Base-by-base conservation (phyloP, 1,140 invertebrate species). In the Psix sp. region DNA sequence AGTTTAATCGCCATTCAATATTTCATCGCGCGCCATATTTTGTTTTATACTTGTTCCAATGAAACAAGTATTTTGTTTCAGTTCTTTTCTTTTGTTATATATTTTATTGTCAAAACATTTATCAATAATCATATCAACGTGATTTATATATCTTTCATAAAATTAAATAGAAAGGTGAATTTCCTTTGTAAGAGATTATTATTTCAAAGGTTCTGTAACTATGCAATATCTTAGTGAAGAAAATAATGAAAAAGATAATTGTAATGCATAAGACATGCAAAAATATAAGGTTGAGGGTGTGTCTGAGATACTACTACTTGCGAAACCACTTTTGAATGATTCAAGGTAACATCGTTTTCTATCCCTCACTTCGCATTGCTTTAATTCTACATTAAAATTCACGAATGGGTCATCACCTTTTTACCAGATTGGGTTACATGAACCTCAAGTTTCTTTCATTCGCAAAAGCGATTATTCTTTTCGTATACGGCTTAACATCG, bases 271-370 rank as follows among this genome's bases (percentile, higher is more conserved):
- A 54, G 11, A 11, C 1, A 13, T 11, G 21, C 1, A 60, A 65
- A 73, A 56, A 65, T 13, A 48, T 15, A 35, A 65, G 35, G 33
- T 36, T 29, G 59, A 73, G 68, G 60, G 52, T 65, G 68, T 72
- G 70, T 66, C 70, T 56, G 40, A 66, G 70, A 54, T 15, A 59
- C 46, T 60, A 42, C 62, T 66, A 73, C 70, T 66, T 73, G 70
- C 40, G 62, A 42, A 73, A 73, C 70, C 70, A 66, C 70, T 73
- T 70, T 73, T 66, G 56, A 66, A 65, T 73, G 70, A 73, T 73
- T 43, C 60, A 66, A 73, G 62, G 54, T 66, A 60, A 54, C 48
- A 56, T 74, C 49, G 45, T 54, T 65, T 52, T 51, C 56, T 66
- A 60, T 66, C 57, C 63, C 39, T 67, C 20, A 38, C 57, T 52